phyloP scores from a whole-genome alignment of 2,113 vertebrate species.

The Amblyornis subalaris region DNA sequence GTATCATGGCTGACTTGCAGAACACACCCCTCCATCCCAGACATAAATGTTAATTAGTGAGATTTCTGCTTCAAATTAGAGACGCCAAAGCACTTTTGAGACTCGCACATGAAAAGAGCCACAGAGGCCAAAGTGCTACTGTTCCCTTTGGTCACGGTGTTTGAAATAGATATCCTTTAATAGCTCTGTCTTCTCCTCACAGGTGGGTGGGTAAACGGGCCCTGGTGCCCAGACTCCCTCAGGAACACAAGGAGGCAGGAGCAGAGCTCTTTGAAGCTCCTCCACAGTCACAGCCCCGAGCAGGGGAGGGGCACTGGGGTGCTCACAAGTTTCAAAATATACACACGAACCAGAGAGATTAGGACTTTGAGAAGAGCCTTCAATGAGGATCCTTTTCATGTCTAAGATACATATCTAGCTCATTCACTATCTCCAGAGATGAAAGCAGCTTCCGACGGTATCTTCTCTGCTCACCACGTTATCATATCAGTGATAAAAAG shows the following conservation, averaged over 20 bases:
- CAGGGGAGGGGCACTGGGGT: not conserved
- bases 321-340: not conserved
- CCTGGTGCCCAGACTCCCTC: not conserved
- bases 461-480: slow-evolving; percentile 12
- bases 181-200: not conserved
- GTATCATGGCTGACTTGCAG: not conserved
- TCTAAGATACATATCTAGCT: slow-evolving; percentile 4
- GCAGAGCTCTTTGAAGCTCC: not conserved
- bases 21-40: not conserved
- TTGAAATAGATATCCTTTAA: not conserved
- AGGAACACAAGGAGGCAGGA: not conserved
- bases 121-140: not conserved
- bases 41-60: slow-evolving; percentile 30
- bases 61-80: slow-evolving; percentile 38
- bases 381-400: not conserved
- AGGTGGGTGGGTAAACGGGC: not conserved
- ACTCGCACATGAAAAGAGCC: not conserved
- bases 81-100: not conserved
- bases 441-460: slow-evolving; percentile 37
- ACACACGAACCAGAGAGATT: not conserved
- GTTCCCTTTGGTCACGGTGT: slow-evolving; percentile 4
- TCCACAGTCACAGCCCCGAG: not conserved
- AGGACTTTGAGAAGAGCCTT: slow-evolving; percentile 1
- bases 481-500: slow-evolving; percentile 10
- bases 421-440: slow-evolving; percentile 22